phyloP scores from a whole-genome alignment of 2,113 vertebrate species.

The Planiliza haematocheilus region DNA sequence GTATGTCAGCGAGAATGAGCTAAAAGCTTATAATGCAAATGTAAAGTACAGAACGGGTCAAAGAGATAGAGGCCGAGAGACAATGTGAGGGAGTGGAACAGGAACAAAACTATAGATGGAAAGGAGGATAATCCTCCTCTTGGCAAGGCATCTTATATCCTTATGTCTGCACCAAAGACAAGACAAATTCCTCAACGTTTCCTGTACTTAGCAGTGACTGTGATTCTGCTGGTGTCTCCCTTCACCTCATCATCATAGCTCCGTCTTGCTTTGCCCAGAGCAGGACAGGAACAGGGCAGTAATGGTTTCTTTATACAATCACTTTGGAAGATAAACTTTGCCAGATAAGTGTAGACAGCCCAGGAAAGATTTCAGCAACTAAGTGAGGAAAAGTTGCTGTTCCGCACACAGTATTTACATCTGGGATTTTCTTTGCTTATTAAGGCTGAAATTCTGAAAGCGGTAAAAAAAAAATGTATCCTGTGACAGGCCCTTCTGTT shows the following conservation, averaged over 20 bases:
- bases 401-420: slow-evolving; percentile 20
- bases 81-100: background rate
- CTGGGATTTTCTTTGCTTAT: slow-evolving; percentile 21
- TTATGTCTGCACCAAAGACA: slow-evolving; percentile 14
- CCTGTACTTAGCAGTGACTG: slow-evolving; percentile 23
- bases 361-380: slow-evolving; percentile 32
- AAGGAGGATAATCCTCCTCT: slow-evolving; percentile 39
- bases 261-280: slow-evolving; percentile 8
- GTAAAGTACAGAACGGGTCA: slow-evolving; percentile 24
- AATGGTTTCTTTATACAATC: slow-evolving; percentile 61
- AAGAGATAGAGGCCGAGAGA: slow-evolving; percentile 5
- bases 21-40: slow-evolving; percentile 32
- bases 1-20: slow-evolving; percentile 20
- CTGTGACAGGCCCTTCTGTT: background rate
- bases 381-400: slow-evolving; percentile 5
- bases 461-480: no score
- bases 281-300: slow-evolving; percentile 53
- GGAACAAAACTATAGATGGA: slow-evolving; percentile 25
- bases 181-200: slow-evolving; percentile 47
- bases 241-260: slow-evolving; percentile 32
- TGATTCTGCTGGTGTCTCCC: slow-evolving; percentile 11
- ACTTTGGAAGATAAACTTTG: slow-evolving; percentile 55
- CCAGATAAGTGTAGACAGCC: slow-evolving; percentile 24
- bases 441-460: slow-evolving; percentile 20
- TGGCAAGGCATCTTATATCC: slow-evolving; percentile 4